Evolutionary conservation across 1,140 invertebrate genomes (phyloP).

Genomic region (Thaumatotibia leucotreta): DNA sequence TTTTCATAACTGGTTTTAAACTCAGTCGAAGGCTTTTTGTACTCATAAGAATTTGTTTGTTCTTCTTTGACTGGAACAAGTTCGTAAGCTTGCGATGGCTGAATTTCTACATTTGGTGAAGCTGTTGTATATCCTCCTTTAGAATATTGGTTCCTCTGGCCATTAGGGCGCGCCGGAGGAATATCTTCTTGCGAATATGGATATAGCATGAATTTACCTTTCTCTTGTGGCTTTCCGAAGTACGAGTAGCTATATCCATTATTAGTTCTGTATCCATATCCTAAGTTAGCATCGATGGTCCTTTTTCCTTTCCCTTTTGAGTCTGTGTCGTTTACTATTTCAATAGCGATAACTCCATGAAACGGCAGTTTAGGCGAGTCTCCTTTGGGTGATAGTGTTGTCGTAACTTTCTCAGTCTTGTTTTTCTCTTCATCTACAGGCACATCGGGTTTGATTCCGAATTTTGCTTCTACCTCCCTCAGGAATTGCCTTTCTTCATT

Average conservation of each 20-base stretch:
- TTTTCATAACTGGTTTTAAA: constrained; percentile 45
- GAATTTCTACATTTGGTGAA: constrained; percentile 62
- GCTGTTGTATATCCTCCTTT: constrained; percentile 16
- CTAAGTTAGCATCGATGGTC: constrained; percentile 78
- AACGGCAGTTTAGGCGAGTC: constrained; percentile 41
- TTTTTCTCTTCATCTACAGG: constrained; percentile 32
- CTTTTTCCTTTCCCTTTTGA: constrained; percentile 74
- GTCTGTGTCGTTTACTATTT: constrained; percentile 77
- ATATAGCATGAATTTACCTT: constrained; percentile 78
- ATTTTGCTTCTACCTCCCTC: constrained; percentile 72
- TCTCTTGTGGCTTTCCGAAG: constrained; percentile 66
- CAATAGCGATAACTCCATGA: constrained; percentile 78
- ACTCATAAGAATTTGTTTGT: constrained; percentile 42
- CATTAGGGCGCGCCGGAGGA: constrained; percentile 41
- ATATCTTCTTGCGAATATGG: constrained; percentile 79
- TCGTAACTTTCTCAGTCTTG: constrained; percentile 22
- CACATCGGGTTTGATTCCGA: constrained; percentile 61
- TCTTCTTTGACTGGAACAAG: constrained; percentile 62
- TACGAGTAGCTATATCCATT: constrained; percentile 73
- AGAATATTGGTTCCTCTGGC: background rate
- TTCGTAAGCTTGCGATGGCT: constrained; percentile 71
- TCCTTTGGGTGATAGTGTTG: constrained; percentile 20
- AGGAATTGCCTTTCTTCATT: constrained; percentile 69
- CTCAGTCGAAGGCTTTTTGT: constrained; percentile 42
- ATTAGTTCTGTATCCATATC: constrained; percentile 75